Conservation (phyloP, 1,140 invertebrate genomes). For the Eumeta japonica region DNA sequence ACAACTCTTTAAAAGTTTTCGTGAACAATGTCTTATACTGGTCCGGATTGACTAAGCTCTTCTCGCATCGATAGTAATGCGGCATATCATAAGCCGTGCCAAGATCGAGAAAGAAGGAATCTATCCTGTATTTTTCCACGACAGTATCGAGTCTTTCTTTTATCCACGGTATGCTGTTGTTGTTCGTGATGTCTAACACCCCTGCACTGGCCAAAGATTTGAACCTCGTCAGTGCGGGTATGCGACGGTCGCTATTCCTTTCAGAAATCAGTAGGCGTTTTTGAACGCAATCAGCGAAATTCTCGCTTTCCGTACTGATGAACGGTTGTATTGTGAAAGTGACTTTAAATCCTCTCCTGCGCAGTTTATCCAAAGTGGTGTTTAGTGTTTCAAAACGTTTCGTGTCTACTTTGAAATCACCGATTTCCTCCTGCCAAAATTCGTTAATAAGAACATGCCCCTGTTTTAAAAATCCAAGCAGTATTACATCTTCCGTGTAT, state of each 20-base stretch:
- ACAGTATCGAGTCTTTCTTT: slow-evolving; percentile 70
- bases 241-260: slow-evolving; percentile 67
- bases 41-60: slow-evolving; percentile 74
- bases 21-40: slow-evolving; percentile 75
- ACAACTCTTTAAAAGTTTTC: slow-evolving; percentile 61
- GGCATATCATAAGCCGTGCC: slow-evolving; percentile 87
- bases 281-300: slow-evolving; percentile 75
- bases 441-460: slow-evolving; percentile 82
- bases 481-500: slow-evolving; percentile 79
- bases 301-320: slow-evolving; percentile 79
- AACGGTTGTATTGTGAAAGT: slow-evolving; percentile 83
- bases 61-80: slow-evolving; percentile 76
- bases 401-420: slow-evolving; percentile 74
- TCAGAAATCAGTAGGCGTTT: slow-evolving; percentile 71
- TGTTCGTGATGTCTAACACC: slow-evolving; percentile 82
- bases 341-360: slow-evolving; percentile 80
- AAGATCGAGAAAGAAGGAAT: slow-evolving; percentile 87
- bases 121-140: slow-evolving; percentile 73
- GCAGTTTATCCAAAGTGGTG: slow-evolving; percentile 77
- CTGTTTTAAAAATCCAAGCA: slow-evolving; percentile 70
- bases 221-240: slow-evolving; percentile 75
- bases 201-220: slow-evolving; percentile 75
- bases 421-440: slow-evolving; percentile 79
- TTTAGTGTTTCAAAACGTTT: slow-evolving; percentile 72
- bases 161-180: slow-evolving; percentile 77